Base-by-base conservation (phyloP, 1,140 invertebrate genomes). In the Drosophila kohkoa region DNA sequence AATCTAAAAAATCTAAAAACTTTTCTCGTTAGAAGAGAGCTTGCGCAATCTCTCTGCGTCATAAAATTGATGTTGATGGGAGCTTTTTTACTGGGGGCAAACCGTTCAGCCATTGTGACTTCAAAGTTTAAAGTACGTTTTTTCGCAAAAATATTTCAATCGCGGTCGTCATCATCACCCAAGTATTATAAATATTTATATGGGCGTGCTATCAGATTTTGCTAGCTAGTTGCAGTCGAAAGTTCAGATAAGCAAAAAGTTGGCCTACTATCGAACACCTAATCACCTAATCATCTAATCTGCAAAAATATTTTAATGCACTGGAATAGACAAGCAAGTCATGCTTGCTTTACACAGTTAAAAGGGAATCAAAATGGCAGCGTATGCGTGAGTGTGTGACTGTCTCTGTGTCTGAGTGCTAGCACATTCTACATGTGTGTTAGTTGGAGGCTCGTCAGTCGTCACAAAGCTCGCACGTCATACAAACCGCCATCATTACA, bases 371-470 rank as follows among this genome's bases (percentile, higher is more conserved):
- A 16, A 28, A 63, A 45, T 55, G 30, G 7, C n/a, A 32, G 7
- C 20, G 10, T 43, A 49, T 25, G 30, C 20, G 11, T 20, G n/a
- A 38, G 60, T n/a, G 2, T 15, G 16, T 13, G 25, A 25, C 16
- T 46, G 20, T 32, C 1, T 7, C 6, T 32, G 48, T 28, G 3
- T 41, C 3, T 51, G 30, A 52, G 48, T 72, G 8, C 32, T 41
- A 38, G 13, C 52, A 55, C 30, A 38, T 35, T 74, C 7, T 10
- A 38, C 35, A 38, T 45, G 30, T 73, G 58, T 72, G 16, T 68
- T 69, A 59, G 79, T 88, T 77, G 82, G 82, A 87, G 82, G 82
- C 82, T 82, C 82, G 82, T 87, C 82, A 71, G 78, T 86, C 79
- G 73, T 63, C 82, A 68, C 68, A 86, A 79, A 88, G 71, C 83